phyloP scores from a whole-genome alignment of 2,888 invertebrate genomes.

The Lymantria dispar region DNA sequence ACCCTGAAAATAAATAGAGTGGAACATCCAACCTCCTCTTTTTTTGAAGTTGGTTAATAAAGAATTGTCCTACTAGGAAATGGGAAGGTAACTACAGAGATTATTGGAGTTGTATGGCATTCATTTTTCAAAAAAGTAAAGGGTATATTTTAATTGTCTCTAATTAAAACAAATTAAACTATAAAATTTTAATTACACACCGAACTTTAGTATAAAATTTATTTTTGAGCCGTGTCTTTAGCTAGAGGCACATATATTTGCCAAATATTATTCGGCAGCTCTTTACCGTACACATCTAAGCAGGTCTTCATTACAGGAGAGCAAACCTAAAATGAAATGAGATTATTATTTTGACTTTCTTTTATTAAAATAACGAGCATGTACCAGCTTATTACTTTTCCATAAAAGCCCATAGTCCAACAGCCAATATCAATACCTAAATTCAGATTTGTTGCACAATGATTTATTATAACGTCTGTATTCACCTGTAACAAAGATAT shows the following conservation, averaged over 20 bases:
- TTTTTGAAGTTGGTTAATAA: too few species aligned
- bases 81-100: too few species aligned
- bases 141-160: too few species aligned
- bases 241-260: slow-evolving; percentile 63
- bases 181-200: neutral
- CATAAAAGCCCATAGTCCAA: slow-evolving; percentile 67
- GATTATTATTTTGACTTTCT: too few species aligned
- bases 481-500: slow-evolving; percentile 56
- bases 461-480: slow-evolving; percentile 67
- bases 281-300: slow-evolving; percentile 66
- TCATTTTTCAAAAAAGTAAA: too few species aligned
- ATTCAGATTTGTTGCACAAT: slow-evolving; percentile 71
- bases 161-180: too few species aligned
- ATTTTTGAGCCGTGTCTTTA: neutral
- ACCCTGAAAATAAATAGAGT: too few species aligned
- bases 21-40: too few species aligned
- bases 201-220: neutral
- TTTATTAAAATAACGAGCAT: neutral
- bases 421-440: slow-evolving; percentile 56
- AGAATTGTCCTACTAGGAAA: too few species aligned
- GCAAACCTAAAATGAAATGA: slow-evolving; percentile 45
- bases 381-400: slow-evolving; percentile 54
- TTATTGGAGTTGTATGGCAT: too few species aligned
- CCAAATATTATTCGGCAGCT: slow-evolving; percentile 66
- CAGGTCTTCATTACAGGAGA: slow-evolving; percentile 65